Evolutionary conservation across 2,797 vertebrate species (phyloP), one percentile per base, ranked within the genome.

Genomic region (Fringilla coelebs): DNA sequence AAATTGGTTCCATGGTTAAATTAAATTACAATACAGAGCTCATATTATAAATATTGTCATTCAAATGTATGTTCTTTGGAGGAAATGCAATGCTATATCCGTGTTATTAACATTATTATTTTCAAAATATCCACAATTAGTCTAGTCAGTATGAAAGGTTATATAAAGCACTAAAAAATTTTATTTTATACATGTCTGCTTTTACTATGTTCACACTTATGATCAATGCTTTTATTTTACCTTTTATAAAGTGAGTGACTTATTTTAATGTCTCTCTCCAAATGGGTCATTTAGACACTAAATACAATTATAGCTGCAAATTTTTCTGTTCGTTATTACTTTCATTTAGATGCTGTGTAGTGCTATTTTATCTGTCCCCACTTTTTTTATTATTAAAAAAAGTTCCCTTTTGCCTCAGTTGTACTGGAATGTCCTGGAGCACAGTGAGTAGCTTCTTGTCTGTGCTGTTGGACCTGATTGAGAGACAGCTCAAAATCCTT

Each of bases 1-100:
- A 97, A 96, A 96, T 94, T 97, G 90, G 65, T 94, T 97, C 96
- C 93, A 87, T 87, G 95, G 93, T 94, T 94, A 97, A 95, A 96
- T 97, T 97, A 96, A 95, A 97, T 97, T 96, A 95, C 22, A 41
- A 91, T 93, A 78, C 86, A 89, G 78, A 32, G 61, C 89, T 96
- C 79, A 45, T 88, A 54, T 95, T 93, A 87, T 71, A 78, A 93
- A 92, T 80, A 77, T 57, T 95, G 71, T 75, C 95, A 92, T 92
- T 96, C 48, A 81, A 65, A 85, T 91, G n/a, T 94, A 31, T 83
- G 80, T 81, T 91, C 86, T 95, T 96, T 74, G 83, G 82, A 77
- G 80, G 60, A 93, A 97, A 87, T 93, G 67, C 85, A 68, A 55
- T 76, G 63, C 31, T 54, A 68, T 65, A 54, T 49, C 86, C 18